Conservation (phyloP, 2,113 vertebrate genomes). For the Oryzias woworae region DNA sequence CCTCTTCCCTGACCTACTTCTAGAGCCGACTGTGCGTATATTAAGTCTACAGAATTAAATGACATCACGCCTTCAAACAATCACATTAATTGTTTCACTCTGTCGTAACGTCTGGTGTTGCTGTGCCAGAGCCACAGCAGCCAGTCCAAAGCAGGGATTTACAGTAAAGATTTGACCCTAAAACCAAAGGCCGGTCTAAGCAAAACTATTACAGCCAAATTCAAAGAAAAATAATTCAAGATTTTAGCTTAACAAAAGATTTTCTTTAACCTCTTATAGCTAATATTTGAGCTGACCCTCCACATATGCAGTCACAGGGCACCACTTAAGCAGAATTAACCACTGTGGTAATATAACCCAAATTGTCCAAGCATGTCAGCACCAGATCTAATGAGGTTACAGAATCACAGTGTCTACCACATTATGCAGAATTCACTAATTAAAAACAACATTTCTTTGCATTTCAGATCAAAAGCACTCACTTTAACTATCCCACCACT, state of each 20-base stretch:
- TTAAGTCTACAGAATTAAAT: slow-evolving; percentile 26
- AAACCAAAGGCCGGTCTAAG: neutral
- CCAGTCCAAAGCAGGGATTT: slow-evolving; percentile 29
- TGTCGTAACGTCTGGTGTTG: slow-evolving; percentile 11
- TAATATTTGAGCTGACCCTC: too few relatives aligned
- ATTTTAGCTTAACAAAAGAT: too few relatives aligned
- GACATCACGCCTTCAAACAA: slow-evolving; percentile 51
- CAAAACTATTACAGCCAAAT: too few relatives aligned
- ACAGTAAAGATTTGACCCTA: slow-evolving; percentile 10
- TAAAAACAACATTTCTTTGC: neutral
- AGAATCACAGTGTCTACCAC: too few relatives aligned
- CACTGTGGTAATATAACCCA: too few relatives aligned
- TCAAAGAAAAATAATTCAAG: neutral
- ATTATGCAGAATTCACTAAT: too few relatives aligned
- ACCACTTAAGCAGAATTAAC: too few relatives aligned
- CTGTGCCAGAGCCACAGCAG: slow-evolving; percentile 35
- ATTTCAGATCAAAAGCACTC: slow-evolving; percentile 6
- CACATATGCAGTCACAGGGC: too few relatives aligned
- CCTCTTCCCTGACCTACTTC: slow-evolving; percentile 36
- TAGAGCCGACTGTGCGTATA: slow-evolving; percentile 23
- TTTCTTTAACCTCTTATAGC: too few relatives aligned
- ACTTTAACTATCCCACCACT: slow-evolving; percentile 52
- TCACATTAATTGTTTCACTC: slow-evolving; percentile 48
- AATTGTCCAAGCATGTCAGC: too few relatives aligned
- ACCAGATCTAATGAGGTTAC: too few relatives aligned